A percentile compares a stretch with the other conserved stretches of the same genome.
These are phyloP conservation scores for Stomorhina lunata DNA, from an alignment of 2,888 invertebrate genomes.

Conservation along the genomic window DNA sequence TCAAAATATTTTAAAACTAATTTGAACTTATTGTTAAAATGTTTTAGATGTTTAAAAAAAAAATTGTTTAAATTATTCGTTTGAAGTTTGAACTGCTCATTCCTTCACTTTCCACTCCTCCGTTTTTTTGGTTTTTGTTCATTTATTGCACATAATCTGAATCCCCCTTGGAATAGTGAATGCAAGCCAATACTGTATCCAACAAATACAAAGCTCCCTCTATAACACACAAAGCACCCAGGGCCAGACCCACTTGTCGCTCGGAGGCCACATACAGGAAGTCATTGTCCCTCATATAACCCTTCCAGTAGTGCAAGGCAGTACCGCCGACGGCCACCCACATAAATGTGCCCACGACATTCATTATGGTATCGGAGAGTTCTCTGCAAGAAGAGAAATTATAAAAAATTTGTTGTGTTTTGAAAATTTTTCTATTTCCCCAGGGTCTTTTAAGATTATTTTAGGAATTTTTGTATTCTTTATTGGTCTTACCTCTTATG, in stretches of 20 bases:
- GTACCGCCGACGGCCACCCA: slow-evolving; percentile 93
- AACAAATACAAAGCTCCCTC: slow-evolving; percentile 89
- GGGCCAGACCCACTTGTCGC: slow-evolving; percentile 89
- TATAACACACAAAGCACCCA: slow-evolving; percentile 89
- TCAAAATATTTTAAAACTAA: slow-evolving; percentile 38
- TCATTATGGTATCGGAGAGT: slow-evolving; percentile 91
- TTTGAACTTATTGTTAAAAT: slow-evolving; percentile 55
- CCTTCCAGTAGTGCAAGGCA: slow-evolving; percentile 93
- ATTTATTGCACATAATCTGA: slow-evolving; percentile 72
- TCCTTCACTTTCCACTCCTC: neutral
- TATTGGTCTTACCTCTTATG: slow-evolving; percentile 85
- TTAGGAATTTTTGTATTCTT: neutral
- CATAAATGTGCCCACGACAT: slow-evolving; percentile 90
- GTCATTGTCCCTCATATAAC: slow-evolving; percentile 90
- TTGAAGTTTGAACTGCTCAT: neutral
- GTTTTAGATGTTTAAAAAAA: slow-evolving; percentile 6
- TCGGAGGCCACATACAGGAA: slow-evolving; percentile 87
- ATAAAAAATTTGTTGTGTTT: no score
- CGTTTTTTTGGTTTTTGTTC: neutral
- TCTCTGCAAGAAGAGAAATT: no score
- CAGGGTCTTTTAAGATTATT: no score
- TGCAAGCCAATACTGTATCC: slow-evolving; percentile 88
- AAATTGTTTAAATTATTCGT: slow-evolving; percentile 17
- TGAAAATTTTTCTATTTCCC: no score
- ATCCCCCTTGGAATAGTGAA: slow-evolving; percentile 85